phyloP scores from a whole-genome alignment of 2,797 vertebrate species.

The Hylomyscus alleni region DNA sequence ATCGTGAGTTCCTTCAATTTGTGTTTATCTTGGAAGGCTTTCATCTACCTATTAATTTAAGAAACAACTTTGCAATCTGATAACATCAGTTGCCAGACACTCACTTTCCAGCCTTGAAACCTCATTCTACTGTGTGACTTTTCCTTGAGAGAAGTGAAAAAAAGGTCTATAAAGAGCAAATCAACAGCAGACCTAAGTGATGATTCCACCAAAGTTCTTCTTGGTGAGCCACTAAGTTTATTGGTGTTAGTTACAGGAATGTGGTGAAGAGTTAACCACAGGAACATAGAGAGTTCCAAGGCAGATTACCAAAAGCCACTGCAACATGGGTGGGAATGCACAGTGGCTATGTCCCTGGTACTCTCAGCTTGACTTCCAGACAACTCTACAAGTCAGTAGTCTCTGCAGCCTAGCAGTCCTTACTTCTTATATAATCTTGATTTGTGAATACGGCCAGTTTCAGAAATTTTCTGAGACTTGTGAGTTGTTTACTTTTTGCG shows the following conservation, averaged over 20 bases:
- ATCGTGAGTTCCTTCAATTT: not conserved
- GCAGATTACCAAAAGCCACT: not conserved
- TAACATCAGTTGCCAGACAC: not conserved
- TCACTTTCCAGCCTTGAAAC: not conserved
- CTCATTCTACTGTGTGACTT: not conserved
- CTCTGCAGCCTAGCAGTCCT: not conserved
- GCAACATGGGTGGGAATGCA: not conserved
- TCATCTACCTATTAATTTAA: not conserved
- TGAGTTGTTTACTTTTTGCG: not conserved
- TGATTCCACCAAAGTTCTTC: not conserved
- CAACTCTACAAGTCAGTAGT: too few relatives aligned
- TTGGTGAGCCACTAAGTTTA: not conserved
- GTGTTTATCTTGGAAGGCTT: not conserved
- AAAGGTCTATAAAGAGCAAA: not conserved
- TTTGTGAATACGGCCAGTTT: not conserved
- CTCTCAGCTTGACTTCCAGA: not conserved
- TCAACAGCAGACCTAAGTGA: not conserved
- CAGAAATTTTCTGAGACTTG: not conserved
- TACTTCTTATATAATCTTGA: not conserved
- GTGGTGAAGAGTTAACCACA: not conserved
- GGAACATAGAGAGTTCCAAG: not conserved
- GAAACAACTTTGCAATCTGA: not conserved
- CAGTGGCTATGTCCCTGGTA: too few relatives aligned
- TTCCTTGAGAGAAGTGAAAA: not conserved
- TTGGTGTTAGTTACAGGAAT: not conserved